phyloP scores from a whole-genome alignment of 2,888 invertebrate species.

The Heliconius aoede region DNA sequence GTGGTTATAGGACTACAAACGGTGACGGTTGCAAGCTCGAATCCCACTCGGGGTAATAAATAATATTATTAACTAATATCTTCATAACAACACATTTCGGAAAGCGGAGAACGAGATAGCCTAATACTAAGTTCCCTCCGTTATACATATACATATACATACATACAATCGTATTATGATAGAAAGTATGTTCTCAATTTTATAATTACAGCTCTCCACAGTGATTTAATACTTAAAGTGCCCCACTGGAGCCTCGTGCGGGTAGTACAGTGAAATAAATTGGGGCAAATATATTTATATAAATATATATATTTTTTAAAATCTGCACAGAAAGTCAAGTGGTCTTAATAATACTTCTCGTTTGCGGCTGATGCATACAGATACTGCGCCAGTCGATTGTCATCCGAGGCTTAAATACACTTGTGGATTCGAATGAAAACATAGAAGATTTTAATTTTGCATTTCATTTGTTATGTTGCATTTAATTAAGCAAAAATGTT shows the following conservation, averaged over 20 bases:
- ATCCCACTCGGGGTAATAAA: too few species aligned
- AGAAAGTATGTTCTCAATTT: conserved; percentile 24
- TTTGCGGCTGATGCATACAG: conserved; percentile 26
- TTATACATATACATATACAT: not conserved
- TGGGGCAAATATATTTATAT: conserved; percentile 27
- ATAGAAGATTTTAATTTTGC: conserved; percentile 11
- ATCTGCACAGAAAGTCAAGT: conserved; percentile 26
- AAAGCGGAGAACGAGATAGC: too few species aligned
- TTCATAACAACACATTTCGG: too few species aligned
- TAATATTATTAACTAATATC: too few species aligned
- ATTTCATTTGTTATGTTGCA: conserved; percentile 13
- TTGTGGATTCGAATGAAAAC: conserved; percentile 16
- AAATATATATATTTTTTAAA: too few species aligned
- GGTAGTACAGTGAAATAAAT: conserved; percentile 27
- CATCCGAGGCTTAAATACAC: conserved; percentile 19
- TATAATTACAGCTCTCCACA: conserved; percentile 27
- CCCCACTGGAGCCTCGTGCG: conserved; percentile 22
- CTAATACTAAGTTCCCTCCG: too few species aligned
- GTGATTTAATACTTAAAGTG: conserved; percentile 30
- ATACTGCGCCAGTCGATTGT: conserved; percentile 10
- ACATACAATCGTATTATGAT: not conserved
- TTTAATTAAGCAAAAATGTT: not conserved
- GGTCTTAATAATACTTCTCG: conserved; percentile 26
- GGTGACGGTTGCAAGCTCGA: too few species aligned
- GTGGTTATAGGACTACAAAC: too few species aligned